Percentiles rank a stretch among this genome's conserved stretches.
phyloP scores from a whole-genome alignment of 2,113 vertebrate genomes.

The Neodontobutis hainanensis region DNA sequence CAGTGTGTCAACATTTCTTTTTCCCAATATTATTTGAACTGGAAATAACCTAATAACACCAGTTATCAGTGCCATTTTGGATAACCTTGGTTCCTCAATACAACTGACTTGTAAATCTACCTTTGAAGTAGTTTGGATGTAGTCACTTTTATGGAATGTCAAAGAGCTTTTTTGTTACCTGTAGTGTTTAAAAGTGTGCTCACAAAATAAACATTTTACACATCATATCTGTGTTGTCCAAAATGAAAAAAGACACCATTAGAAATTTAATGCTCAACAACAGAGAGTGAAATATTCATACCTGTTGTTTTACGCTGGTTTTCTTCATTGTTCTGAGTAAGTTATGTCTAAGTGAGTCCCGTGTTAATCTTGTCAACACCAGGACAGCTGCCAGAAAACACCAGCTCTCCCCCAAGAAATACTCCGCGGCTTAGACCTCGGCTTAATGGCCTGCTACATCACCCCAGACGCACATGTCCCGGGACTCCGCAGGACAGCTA shows the following conservation, averaged over 20 bases:
- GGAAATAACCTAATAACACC: too few species aligned
- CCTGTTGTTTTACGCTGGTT: background rate
- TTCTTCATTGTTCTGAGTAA: background rate
- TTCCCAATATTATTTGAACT: too few species aligned
- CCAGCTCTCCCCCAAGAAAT: constrained; percentile 45
- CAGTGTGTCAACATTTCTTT: too few species aligned
- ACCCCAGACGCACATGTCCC: constrained; percentile 15
- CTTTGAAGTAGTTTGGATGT: background rate
- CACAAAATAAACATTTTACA: constrained; percentile 31
- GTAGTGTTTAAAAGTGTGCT: constrained; percentile 7
- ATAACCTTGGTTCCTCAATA: too few species aligned
- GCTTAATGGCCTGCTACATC: constrained; percentile 35
- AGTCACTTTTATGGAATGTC: background rate
- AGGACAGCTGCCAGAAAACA: constrained; percentile 53
- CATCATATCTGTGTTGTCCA: constrained; percentile 11
- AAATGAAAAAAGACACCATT: constrained; percentile 23
- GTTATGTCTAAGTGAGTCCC: constrained; percentile 47
- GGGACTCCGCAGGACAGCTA: constrained; percentile 11
- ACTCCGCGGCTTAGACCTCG: constrained; percentile 23
- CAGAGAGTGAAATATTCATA: background rate
- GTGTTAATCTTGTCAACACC: constrained; percentile 54
- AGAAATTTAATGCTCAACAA: constrained; percentile 33
- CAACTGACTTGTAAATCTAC: too few species aligned
- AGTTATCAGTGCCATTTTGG: too few species aligned
- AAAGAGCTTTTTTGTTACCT: background rate